Evolutionary conservation across 2,888 invertebrate species (phyloP).

Genomic region (Epistrophella euchroma): DNA sequence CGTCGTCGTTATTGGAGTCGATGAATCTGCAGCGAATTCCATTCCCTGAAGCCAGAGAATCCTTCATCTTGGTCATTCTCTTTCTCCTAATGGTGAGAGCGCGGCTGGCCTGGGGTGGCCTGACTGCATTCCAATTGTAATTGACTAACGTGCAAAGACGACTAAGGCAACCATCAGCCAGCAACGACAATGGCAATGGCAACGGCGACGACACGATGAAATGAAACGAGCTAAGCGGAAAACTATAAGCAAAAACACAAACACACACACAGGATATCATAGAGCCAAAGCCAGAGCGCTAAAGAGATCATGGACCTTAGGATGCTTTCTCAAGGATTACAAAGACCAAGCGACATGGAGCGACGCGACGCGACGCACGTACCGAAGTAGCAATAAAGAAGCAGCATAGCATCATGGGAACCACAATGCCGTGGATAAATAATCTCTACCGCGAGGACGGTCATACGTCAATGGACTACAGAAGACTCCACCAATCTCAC

Average conservation of each 20-base stretch:
- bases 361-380: background rate
- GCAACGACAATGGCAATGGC: conserved; percentile 22
- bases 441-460: conserved; percentile 71
- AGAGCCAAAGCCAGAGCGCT: conserved; percentile 16
- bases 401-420: conserved; percentile 61
- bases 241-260: conserved; percentile 33
- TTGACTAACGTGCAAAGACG: conserved; percentile 72
- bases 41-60: conserved; percentile 62
- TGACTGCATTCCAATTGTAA: conserved; percentile 75
- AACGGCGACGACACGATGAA: conserved; percentile 21
- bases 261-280: conserved; percentile 32
- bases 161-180: background rate
- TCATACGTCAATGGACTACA: conserved; percentile 75
- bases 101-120: conserved; percentile 53
- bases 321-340: conserved; percentile 72
- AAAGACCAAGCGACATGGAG: conserved; percentile 9
- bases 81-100: conserved; percentile 70
- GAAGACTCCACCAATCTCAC: conserved; percentile 68
- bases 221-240: conserved; percentile 37
- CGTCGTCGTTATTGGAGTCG: conserved; percentile 14
- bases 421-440: conserved; percentile 68
- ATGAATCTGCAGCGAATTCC: conserved; percentile 61
- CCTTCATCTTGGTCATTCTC: conserved; percentile 69
- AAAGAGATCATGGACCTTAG: conserved; percentile 71
- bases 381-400: conserved; percentile 31